Percentiles rank a stretch among this genome's conserved stretches.
These are phyloP conservation scores for Pyrgilauda ruficollis DNA, from an alignment of 2,113 vertebrate species.

Conservation along the genomic window DNA sequence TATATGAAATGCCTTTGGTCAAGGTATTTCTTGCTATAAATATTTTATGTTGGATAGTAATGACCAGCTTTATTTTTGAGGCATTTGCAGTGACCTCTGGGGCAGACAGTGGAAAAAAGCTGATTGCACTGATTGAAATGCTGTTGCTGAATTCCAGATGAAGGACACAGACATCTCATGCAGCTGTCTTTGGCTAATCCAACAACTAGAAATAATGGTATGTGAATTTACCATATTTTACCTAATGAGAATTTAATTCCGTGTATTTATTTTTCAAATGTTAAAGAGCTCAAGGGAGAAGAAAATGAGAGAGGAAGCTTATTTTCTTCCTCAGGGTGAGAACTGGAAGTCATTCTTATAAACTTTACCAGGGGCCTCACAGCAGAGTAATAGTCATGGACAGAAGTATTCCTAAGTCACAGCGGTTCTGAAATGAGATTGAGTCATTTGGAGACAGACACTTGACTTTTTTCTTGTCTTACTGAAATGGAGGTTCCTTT, in stretches of 20 bases:
- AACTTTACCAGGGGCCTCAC: not conserved
- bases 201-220: not conserved
- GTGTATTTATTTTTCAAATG: not conserved
- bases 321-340: not conserved
- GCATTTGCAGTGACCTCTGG: not conserved
- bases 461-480: not conserved
- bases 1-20: not conserved
- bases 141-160: not conserved
- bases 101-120: not conserved
- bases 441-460: not conserved
- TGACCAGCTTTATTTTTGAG: not conserved
- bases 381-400: not conserved
- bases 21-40: not conserved
- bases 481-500: not conserved
- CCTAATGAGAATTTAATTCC: not conserved
- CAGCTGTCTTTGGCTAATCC: not conserved
- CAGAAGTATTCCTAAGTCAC: not conserved
- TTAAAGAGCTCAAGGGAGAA: not conserved
- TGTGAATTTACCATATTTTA: not conserved
- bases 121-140: not conserved
- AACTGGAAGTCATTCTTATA: not conserved
- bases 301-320: not conserved
- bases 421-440: not conserved
- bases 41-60: not conserved
- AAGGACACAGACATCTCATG: not conserved